Base-by-base conservation (phyloP, 2,113 vertebrate genomes). In the Alaudala cheleensis region DNA sequence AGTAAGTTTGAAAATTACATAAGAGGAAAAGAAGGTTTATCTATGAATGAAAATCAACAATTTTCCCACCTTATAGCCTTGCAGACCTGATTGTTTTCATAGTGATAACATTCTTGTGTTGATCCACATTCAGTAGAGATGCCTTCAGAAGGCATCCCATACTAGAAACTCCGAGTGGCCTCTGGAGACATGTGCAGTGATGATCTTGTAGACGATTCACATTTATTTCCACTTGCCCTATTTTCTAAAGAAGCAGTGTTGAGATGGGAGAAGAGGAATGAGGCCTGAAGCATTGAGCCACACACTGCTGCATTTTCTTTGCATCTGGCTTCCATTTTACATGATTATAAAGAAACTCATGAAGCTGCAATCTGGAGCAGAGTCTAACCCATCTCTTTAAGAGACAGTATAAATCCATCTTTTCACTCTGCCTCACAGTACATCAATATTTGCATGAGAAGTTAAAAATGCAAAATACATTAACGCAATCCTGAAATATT, bases 191-290 rank as follows among this genome's bases (percentile, higher is more conserved):
- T 2, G 3, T 2, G 3, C 47, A 78, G 2, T n/a, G 47, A 61
- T 53, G 8, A 47, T 53, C 1, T 67, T 0, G 0, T 31, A 42
- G 29, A 34, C n/a, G 67, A 39, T 11, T 57, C 61, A 22, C 3
- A 5, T 62, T 61, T 84, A 31, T 73, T 84, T 74, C 25, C 18
- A n/a, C 11, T 47, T 54, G 12, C 15, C 25, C 11, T 58, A 20
- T 72, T 69, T 83, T 76, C 58, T 79, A 29, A 69, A 81, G 12
- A 14, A 57, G 22, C 14, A 61, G 8, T 25, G 13, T 45, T 76
- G 64, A 70, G 25, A 45, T 29, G 28, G 39, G 21, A 58, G 60
- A 49, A 86, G 33, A 53, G 7, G 23, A 86, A 72, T 9, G 19
- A 80, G 18, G 9, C 42, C 26, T 74, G 56, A 73, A 83, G 8